Base-by-base conservation (phyloP, 2,888 invertebrate species). In the Thymelicus acteon region DNA sequence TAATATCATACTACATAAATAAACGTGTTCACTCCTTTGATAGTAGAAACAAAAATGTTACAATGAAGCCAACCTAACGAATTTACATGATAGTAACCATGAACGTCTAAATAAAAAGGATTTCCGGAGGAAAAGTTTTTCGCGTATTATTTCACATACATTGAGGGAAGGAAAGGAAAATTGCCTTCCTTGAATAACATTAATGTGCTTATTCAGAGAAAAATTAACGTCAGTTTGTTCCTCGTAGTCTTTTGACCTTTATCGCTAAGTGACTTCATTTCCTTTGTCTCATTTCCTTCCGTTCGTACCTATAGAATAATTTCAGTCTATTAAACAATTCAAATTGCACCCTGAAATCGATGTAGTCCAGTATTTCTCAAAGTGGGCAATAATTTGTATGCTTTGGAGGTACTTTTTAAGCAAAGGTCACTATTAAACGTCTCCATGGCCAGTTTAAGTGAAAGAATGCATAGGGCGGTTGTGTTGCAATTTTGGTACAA, bases 261-360 rank as follows among this genome's bases (percentile, higher is more conserved):
- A 80, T 76, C 82, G 85, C 83, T 86, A 87, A 90, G 85, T 87
- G 87, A 88, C 87, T 89, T 86, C 87, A 87, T 87, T 87, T 78
- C 65, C 86, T 85, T 87, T 84, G 86, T 84, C 82, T 84, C 85
- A 86, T 88, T 91, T 91, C 89, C 90, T 89, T 89, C 88, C 88
- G 79, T 78, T 76, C 54, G 44, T 75, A 75, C 82, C 57, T 69
- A 81, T 82, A 83, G 86, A 87, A 90, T 86, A 85, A 90, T 89
- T 89, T 87, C 84, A 86, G 85, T 87, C 87, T 86, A 82, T 80
- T 81, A 76, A 80, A 80, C 81, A 83, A 85, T 85, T 85, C 82
- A 84, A 82, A 85, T 82, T 84, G 85, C 83, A 81, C 81, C 84
- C 39, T 39, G 7, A 6, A 39, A 24, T 47, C 52, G 31, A 47